Percentiles rank a stretch among this genome's conserved stretches.
Evolutionary conservation across 37 sponge, comb jelly and placozoan genomes (phyloP).

Genomic region (Crambe crambe): DNA sequence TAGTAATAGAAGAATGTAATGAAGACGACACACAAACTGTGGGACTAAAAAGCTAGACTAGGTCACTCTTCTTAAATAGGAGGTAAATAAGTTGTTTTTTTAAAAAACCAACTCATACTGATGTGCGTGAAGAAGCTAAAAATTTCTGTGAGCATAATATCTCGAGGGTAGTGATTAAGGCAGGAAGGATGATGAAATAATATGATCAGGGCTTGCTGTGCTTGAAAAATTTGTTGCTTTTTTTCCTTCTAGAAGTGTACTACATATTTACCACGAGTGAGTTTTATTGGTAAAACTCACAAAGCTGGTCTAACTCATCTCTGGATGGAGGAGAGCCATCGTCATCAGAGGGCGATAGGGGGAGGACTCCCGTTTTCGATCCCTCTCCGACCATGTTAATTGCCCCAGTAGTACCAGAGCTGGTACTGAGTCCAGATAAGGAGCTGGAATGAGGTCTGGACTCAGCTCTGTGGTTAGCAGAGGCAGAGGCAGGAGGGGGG

Average conservation of each 20-base stretch:
- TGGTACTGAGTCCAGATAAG: background rate
- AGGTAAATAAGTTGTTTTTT: background rate
- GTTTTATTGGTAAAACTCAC: conserved; percentile 32
- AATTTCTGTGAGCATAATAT: background rate
- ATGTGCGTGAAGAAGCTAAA: background rate
- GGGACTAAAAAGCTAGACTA: background rate
- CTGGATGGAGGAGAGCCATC: background rate
- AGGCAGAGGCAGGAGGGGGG: conserved; percentile 16
- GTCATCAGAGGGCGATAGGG: background rate
- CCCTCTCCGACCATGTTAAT: background rate
- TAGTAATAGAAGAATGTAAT: background rate
- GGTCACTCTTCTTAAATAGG: background rate
- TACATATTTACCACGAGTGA: no score
- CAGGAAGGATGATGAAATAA: background rate
- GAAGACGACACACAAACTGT: background rate
- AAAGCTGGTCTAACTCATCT: conserved; percentile 37
- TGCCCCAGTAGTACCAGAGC: background rate
- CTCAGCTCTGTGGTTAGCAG: background rate
- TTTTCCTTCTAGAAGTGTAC: no score
- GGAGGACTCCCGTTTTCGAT: background rate
- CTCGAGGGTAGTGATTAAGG: background rate
- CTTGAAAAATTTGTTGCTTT: no score
- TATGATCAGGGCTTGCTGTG: background rate
- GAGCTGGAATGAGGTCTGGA: background rate
- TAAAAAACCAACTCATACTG: background rate